A percentile compares a stretch with the other conserved stretches of the same genome.
These are phyloP conservation scores for Epinotia ramella DNA, from an alignment of 2,888 invertebrate species.

Conservation along the genomic window DNA sequence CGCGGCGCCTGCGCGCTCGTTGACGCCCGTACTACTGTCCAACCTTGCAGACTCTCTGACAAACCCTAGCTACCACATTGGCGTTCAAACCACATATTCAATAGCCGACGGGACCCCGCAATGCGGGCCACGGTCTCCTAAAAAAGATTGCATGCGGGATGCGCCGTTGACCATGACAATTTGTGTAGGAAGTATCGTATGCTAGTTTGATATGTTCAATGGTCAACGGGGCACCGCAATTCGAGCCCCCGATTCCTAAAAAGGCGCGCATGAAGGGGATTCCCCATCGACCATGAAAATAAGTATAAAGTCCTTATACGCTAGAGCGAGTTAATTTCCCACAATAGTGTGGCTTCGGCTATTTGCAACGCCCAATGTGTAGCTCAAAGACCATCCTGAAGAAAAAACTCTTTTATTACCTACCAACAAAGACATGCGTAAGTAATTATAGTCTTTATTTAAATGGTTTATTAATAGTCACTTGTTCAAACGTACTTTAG, in stretches of 20 bases:
- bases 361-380: conserved; percentile 6
- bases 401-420: not conserved
- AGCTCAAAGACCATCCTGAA: conserved; percentile 1
- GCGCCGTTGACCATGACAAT: not conserved
- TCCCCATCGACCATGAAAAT: not conserved
- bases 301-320: not conserved
- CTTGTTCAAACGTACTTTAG: too few species aligned
- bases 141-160: too few species aligned
- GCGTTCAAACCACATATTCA: not conserved
- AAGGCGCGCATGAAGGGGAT: not conserved
- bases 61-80: not conserved
- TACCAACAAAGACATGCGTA: not conserved
- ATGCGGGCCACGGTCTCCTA: not conserved
- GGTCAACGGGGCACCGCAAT: conserved; percentile 1
- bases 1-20: conserved; percentile 24
- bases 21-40: conserved; percentile 6
- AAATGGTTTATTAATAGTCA: not conserved
- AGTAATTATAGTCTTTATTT: too few species aligned
- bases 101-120: conserved; percentile 7
- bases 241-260: not conserved
- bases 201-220: not conserved
- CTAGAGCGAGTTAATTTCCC: not conserved
- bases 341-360: not conserved
- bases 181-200: not conserved
- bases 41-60: conserved; percentile 1